Evolutionary conservation across 92 coral and sea anemone genomes (phyloP).

Genomic region (Metridium senile): DNA sequence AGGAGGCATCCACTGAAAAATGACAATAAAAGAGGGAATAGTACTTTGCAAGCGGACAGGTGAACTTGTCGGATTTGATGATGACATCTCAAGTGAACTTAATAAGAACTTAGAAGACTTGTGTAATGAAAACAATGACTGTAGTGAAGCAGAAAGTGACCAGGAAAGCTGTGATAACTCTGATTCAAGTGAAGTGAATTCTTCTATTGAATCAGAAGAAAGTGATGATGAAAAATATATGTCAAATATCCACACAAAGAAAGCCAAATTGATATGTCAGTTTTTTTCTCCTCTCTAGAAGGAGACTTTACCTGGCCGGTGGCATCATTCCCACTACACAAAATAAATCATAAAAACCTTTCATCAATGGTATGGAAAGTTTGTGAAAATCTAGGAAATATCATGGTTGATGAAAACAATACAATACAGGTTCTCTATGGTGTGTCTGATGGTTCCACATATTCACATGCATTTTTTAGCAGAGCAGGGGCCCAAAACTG

Average conservation of each 20-base stretch:
- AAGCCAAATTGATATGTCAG: conserved; percentile 49
- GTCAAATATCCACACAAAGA: conserved; percentile 12
- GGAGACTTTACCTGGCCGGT: conserved; percentile 65
- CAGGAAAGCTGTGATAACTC: not conserved
- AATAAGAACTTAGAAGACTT: conserved; percentile 4
- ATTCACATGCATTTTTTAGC: conserved; percentile 54
- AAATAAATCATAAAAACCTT: conserved; percentile 29
- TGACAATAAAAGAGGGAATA: conserved; percentile 50
- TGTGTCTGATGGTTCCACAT: conserved; percentile 52
- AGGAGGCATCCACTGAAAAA: conserved; percentile 66
- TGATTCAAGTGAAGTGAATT: not conserved
- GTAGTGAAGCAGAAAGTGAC: conserved; percentile 1
- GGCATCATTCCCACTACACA: conserved; percentile 44
- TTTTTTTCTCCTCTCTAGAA: conserved; percentile 52
- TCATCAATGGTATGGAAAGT: conserved; percentile 28
- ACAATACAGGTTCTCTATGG: conserved; percentile 48
- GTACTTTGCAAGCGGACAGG: conserved; percentile 49
- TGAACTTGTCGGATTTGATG: conserved; percentile 62
- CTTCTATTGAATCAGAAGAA: too few species aligned
- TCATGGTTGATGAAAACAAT: not conserved
- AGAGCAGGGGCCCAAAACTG: conserved; percentile 40
- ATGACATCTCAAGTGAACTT: conserved; percentile 14
- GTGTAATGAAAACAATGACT: not conserved
- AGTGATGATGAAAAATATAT: too few species aligned
- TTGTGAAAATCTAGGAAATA: conserved; percentile 18